A percentile compares a stretch with the other conserved stretches of the same genome.
These are phyloP conservation scores for Cheilosia soror DNA, from an alignment of 2,888 invertebrate genomes.

Conservation along the genomic window DNA sequence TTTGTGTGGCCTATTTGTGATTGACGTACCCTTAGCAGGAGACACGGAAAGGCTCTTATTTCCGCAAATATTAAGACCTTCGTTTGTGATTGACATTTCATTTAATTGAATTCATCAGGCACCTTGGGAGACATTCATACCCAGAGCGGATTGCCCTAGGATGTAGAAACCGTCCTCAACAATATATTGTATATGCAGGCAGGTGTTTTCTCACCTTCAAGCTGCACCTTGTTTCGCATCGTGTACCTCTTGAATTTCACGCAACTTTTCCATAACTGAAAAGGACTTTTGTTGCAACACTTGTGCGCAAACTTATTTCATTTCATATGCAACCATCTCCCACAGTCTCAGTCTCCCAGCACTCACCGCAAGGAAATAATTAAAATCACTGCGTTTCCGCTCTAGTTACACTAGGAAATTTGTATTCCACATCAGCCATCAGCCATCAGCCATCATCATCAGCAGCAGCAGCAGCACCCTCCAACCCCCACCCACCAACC, in stretches of 20 bases:
- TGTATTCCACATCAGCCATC: slow-evolving; percentile 47
- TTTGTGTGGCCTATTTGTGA: neutral
- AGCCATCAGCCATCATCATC: slow-evolving; percentile 15
- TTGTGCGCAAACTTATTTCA: neutral
- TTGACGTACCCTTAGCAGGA: neutral
- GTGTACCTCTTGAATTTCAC: slow-evolving; percentile 14
- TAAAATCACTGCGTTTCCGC: slow-evolving; percentile 70
- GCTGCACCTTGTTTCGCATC: neutral
- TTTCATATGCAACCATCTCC: slow-evolving; percentile 2
- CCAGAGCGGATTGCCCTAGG: neutral
- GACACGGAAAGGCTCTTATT: neutral
- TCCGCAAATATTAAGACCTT: neutral
- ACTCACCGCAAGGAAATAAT: slow-evolving; percentile 69
- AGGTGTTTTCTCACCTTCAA: slow-evolving; percentile 43
- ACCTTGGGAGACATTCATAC: neutral
- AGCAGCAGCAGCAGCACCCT: no score
- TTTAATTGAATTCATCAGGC: slow-evolving; percentile 4
- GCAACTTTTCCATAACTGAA: slow-evolving; percentile 29
- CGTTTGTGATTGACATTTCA: slow-evolving; percentile 5
- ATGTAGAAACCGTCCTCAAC: neutral
- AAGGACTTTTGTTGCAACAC: slow-evolving; percentile 27
- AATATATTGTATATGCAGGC: neutral
- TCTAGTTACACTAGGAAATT: slow-evolving; percentile 60
- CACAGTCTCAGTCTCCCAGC: slow-evolving; percentile 25
- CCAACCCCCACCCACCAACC: neutral